phyloP scores from a whole-genome alignment of 2,888 invertebrate genomes.

The Alviniconcha strummeri region DNA sequence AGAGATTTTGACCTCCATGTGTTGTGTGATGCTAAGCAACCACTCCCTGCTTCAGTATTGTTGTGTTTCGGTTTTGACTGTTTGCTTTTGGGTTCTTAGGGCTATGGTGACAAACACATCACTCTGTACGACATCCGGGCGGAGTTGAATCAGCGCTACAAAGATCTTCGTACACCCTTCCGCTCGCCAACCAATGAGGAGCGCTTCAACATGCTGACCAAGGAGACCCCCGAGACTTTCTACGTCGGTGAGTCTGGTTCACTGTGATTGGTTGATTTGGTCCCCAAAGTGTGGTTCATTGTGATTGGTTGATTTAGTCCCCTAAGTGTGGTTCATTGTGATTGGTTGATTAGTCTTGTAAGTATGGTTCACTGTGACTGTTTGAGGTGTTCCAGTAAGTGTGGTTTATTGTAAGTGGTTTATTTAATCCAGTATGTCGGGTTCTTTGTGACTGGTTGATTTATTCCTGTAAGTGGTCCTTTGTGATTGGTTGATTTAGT shows the following conservation, averaged over 20 bases:
- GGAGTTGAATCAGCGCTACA: slow-evolving; percentile 90
- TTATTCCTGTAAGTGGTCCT: too few species aligned
- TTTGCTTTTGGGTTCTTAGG: slow-evolving; percentile 73
- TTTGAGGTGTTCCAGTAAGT: not conserved
- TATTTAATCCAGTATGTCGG: too few species aligned
- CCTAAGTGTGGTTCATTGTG: not conserved
- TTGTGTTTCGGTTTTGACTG: too few species aligned
- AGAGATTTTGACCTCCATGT: too few species aligned
- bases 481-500: too few species aligned
- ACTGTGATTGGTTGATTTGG: too few species aligned
- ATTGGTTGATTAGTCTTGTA: not conserved
- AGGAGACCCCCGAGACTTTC: slow-evolving; percentile 95
- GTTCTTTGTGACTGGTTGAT: too few species aligned
- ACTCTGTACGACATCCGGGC: slow-evolving; percentile 97
- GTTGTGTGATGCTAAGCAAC: too few species aligned
- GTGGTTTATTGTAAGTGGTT: not conserved
- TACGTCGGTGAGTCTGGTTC: slow-evolving; percentile 80
- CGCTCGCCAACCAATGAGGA: slow-evolving; percentile 89
- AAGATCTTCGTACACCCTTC: slow-evolving; percentile 88
- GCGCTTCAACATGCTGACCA: slow-evolving; percentile 94
- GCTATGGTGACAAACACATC: slow-evolving; percentile 81
- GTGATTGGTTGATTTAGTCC: too few species aligned
- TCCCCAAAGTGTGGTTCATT: too few species aligned
- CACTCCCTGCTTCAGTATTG: too few species aligned
- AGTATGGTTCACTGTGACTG: not conserved